Evolutionary conservation across 2,113 vertebrate genomes (phyloP).

Genomic region (Xiphophorus maculatus): DNA sequence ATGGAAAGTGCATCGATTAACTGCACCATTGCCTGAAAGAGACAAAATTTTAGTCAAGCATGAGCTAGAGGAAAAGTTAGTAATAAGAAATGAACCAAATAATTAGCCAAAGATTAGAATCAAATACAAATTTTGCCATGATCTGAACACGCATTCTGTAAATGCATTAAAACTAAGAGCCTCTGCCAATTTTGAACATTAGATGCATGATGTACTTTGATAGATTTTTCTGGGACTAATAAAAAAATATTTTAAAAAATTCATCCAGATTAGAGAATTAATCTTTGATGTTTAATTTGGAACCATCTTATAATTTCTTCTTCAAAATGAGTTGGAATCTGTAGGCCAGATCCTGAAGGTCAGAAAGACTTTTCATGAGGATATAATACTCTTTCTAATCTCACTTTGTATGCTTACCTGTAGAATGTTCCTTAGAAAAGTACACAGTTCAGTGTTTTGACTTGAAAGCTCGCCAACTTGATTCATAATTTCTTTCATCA

Average conservation of each 20-base stretch:
- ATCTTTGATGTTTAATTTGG: no score
- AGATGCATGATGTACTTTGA: neutral
- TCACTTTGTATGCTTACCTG: constrained; percentile 72
- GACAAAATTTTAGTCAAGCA: neutral
- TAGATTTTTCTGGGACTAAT: neutral
- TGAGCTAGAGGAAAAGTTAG: neutral
- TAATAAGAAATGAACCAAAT: neutral
- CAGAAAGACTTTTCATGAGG: neutral
- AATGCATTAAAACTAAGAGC: no score
- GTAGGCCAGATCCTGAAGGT: neutral
- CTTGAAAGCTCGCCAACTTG: constrained; percentile 85
- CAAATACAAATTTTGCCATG: neutral
- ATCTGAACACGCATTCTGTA: neutral
- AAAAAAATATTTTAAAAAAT: neutral
- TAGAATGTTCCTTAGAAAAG: constrained; percentile 82
- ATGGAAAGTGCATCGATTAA: constrained; percentile 82
- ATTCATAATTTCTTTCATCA: constrained; percentile 85
- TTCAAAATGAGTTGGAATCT: neutral
- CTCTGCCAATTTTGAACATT: neutral
- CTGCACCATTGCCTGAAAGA: constrained; percentile 84
- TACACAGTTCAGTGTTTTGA: constrained; percentile 85
- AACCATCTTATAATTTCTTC: neutral
- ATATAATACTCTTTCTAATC: neutral
- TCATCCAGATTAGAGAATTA: neutral
- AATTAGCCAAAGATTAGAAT: neutral